These are phyloP conservation scores for Apis florea DNA, from an alignment of 1,140 invertebrate genomes.

Conservation along the genomic window DNA sequence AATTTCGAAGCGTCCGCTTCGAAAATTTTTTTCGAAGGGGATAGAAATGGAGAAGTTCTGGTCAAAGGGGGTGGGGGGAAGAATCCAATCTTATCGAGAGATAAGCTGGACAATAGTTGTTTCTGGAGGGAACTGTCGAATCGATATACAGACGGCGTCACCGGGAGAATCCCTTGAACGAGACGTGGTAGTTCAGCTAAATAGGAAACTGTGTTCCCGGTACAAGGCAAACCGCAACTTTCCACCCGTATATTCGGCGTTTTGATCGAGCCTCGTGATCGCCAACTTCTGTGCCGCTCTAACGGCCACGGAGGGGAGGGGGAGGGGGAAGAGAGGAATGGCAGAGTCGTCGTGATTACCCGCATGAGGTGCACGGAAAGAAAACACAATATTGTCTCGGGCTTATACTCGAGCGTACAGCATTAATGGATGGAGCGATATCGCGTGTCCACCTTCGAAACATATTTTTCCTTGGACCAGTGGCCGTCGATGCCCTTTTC, in stretches of 20 bases:
- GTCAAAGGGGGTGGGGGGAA: too few relatives aligned
- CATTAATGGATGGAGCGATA: conserved; percentile 55
- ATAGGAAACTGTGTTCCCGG: conserved; percentile 50
- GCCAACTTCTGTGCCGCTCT: conserved; percentile 42
- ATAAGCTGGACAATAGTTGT: not conserved
- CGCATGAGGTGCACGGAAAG: conserved; percentile 46
- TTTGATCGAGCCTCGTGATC: conserved; percentile 46
- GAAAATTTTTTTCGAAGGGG: too few relatives aligned
- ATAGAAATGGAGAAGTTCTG: too few relatives aligned
- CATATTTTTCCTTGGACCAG: conserved; percentile 32
- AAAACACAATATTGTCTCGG: conserved; percentile 54
- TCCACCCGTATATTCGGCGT: conserved; percentile 35
- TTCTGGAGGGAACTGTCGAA: not conserved
- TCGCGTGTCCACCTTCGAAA: conserved; percentile 14
- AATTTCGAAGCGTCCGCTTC: too few relatives aligned
- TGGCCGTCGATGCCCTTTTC: not conserved
- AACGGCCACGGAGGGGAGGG: conserved; percentile 13
- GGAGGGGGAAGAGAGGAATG: not conserved
- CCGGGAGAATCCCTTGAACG: not conserved
- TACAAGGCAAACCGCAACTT: conserved; percentile 50
- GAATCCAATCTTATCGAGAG: too few relatives aligned
- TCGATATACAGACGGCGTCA: not conserved
- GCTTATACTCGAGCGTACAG: conserved; percentile 11
- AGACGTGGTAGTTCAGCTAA: conserved; percentile 31
- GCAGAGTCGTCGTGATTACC: conserved; percentile 51